These are phyloP conservation scores for Oncorhynchus kisutch DNA, from an alignment of 2,113 vertebrate species.

Conservation along the genomic window DNA sequence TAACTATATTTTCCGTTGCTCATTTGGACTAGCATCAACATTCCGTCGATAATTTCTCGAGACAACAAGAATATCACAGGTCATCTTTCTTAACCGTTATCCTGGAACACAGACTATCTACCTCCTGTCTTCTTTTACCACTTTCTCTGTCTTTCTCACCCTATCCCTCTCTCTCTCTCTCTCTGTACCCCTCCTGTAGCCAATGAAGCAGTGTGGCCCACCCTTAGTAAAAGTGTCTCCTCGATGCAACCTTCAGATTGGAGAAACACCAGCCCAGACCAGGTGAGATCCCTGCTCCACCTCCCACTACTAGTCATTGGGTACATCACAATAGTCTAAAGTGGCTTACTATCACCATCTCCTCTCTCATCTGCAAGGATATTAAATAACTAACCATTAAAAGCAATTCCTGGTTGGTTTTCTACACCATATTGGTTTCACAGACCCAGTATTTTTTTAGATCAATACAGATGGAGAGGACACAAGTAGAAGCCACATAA, in stretches of 20 bases:
- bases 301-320: too few species aligned
- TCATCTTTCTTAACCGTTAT: neutral
- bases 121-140: neutral
- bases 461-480: too few species aligned
- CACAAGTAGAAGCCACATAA: too few species aligned
- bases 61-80: neutral
- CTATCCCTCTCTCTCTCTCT: neutral
- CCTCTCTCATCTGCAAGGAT: neutral
- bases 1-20: too few species aligned
- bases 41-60: too few species aligned
- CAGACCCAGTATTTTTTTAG: too few species aligned
- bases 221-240: constrained; percentile 74
- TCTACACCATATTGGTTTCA: too few species aligned
- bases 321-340: constrained; percentile 55
- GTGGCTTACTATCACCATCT: neutral
- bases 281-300: constrained; percentile 64
- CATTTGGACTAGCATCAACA: too few species aligned
- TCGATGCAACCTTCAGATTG: constrained; percentile 79
- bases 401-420: too few species aligned
- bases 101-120: neutral
- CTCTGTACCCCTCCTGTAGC: constrained; percentile 63
- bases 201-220: constrained; percentile 87
- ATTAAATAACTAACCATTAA: too few species aligned
- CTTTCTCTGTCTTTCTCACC: neutral
- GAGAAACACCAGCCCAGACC: constrained; percentile 83